Percentiles rank a stretch among this genome's conserved stretches.
phyloP scores from a whole-genome alignment of 2,113 vertebrate species.

The Helogale parvula region DNA sequence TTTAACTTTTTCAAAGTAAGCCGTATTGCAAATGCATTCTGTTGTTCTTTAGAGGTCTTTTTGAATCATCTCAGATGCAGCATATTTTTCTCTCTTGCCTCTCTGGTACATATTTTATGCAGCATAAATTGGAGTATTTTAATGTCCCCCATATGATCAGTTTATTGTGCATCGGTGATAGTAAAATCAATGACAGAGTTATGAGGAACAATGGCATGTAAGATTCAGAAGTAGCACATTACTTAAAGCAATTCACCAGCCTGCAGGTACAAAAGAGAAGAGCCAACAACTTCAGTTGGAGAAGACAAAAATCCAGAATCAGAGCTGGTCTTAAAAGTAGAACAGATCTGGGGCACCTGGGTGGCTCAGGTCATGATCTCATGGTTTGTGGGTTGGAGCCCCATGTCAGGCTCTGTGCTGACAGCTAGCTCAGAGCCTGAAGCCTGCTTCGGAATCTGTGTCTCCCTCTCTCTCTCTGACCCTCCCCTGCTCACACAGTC shows the following conservation, averaged over 20 bases:
- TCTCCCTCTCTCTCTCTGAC: no score
- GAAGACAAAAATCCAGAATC: background rate
- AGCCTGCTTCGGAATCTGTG: no score
- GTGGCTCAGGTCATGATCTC: background rate
- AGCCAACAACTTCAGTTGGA: background rate
- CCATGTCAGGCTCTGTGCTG: no score
- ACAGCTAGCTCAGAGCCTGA: no score
- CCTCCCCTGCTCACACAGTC: no score
- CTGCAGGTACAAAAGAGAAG: background rate
- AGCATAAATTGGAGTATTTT: background rate
- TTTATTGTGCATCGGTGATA: background rate
- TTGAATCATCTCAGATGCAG: background rate
- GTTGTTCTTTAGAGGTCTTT: background rate
- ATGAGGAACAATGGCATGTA: background rate
- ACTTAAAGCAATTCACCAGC: slow-evolving; percentile 6
- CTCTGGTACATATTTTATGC: background rate
- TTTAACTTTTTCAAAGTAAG: background rate
- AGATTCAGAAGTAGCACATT: background rate
- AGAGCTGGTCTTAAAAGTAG: background rate
- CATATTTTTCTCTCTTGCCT: background rate
- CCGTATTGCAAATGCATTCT: background rate
- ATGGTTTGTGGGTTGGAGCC: no score
- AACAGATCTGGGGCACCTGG: background rate
- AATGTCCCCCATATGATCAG: background rate
- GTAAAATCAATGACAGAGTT: background rate